These are phyloP conservation scores for Maconellicoccus hirsutus DNA, from an alignment of 1,140 invertebrate species.

Conservation along the genomic window DNA sequence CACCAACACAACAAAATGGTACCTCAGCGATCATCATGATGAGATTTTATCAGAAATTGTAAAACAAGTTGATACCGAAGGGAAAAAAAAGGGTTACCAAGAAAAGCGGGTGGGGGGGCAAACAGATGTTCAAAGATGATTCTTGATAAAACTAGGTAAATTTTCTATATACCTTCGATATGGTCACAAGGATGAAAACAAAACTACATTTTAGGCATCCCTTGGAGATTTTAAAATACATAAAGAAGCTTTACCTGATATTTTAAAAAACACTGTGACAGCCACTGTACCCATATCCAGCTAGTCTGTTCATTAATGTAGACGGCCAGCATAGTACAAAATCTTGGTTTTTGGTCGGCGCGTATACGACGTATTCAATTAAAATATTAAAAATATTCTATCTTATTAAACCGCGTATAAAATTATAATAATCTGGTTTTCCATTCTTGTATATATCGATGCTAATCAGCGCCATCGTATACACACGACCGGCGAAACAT, in stretches of 20 bases:
- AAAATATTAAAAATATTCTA: slow-evolving; percentile 22
- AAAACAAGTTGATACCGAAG: too few species aligned
- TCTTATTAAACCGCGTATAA: slow-evolving; percentile 1
- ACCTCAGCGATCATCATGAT: too few species aligned
- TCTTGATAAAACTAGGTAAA: too few species aligned
- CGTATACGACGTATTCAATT: slow-evolving; percentile 13
- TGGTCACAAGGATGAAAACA: not conserved
- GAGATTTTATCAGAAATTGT: too few species aligned
- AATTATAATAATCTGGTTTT: slow-evolving; percentile 22
- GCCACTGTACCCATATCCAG: slow-evolving; percentile 12
- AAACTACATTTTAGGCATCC: slow-evolving; percentile 11
- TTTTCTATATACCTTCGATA: too few species aligned
- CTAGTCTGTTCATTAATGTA: slow-evolving; percentile 11
- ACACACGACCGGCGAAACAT: not conserved
- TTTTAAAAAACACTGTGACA: slow-evolving; percentile 6
- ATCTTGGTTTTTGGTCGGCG: not conserved
- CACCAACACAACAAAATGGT: too few species aligned
- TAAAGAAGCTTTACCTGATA: slow-evolving; percentile 20
- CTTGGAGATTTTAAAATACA: not conserved
- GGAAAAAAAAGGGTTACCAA: too few species aligned
- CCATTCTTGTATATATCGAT: not conserved
- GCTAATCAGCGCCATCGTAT: not conserved
- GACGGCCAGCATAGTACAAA: not conserved
- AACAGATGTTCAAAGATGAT: too few species aligned
- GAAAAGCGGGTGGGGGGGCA: too few species aligned